Conservation (phyloP, 2,113 vertebrate species). For the Dipodomys merriami region DNA sequence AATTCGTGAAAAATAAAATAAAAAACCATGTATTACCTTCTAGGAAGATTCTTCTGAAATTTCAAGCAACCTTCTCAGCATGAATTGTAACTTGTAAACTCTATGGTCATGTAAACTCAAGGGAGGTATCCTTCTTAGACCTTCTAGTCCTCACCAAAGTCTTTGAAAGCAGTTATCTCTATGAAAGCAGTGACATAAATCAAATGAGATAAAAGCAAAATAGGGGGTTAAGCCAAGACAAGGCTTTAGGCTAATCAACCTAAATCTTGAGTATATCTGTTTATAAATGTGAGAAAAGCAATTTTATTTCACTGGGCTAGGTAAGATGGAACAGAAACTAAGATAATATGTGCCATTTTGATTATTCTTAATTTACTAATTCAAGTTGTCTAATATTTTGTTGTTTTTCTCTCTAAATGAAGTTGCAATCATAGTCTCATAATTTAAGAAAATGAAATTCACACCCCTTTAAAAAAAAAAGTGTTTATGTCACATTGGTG, state of each 20-base stretch:
- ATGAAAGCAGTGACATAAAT: slow-evolving; percentile 30
- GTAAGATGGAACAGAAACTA: neutral
- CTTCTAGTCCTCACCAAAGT: neutral
- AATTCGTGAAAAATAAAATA: no score
- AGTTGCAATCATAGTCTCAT: neutral
- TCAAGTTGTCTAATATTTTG: neutral
- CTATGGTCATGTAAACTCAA: neutral
- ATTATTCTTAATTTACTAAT: slow-evolving; percentile 19
- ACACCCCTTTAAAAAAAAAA: neutral
- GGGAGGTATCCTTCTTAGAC: slow-evolving; percentile 13
- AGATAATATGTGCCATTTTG: neutral
- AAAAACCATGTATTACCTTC: slow-evolving; percentile 37
- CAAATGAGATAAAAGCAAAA: slow-evolving; percentile 45
- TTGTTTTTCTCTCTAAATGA: neutral
- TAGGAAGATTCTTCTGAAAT: slow-evolving; percentile 60
- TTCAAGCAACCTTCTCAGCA: slow-evolving; percentile 37
- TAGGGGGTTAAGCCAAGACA: slow-evolving; percentile 39
- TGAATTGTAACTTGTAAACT: slow-evolving; percentile 1
- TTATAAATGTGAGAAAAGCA: slow-evolving; percentile 17
- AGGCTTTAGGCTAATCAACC: neutral
- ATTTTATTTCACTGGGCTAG: neutral
- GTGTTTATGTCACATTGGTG: no score
- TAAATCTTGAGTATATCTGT: slow-evolving; percentile 15
- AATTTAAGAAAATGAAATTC: neutral
- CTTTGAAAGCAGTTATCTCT: slow-evolving; percentile 27